These are phyloP conservation scores for Bradypodion ventrale DNA, from an alignment of 2,797 vertebrate species.

Conservation along the genomic window DNA sequence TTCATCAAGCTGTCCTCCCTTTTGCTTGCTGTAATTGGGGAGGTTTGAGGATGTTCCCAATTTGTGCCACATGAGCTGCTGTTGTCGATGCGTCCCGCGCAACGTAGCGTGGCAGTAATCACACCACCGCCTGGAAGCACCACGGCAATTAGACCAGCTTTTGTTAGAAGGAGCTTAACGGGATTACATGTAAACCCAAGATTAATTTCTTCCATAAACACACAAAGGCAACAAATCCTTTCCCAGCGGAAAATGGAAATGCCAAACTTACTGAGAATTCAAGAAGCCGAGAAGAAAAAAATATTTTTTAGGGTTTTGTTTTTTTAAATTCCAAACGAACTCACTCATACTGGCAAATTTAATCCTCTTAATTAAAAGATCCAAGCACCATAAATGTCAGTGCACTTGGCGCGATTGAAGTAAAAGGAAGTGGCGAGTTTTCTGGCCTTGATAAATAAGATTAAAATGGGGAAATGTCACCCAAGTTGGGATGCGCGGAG, in stretches of 20 bases:
- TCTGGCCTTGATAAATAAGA: background rate
- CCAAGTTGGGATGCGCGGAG: background rate
- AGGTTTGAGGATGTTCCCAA: background rate
- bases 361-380: slow-evolving; percentile 37
- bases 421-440: background rate
- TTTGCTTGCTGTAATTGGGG: background rate
- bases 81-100: background rate
- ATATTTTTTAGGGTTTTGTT: too few relatives aligned
- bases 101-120: background rate
- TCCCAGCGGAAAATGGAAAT: slow-evolving; percentile 4
- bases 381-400: slow-evolving; percentile 18
- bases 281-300: background rate
- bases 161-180: background rate
- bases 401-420: background rate
- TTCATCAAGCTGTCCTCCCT: too few relatives aligned
- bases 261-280: background rate
- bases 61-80: background rate
- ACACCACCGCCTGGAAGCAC: background rate
- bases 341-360: slow-evolving; percentile 3
- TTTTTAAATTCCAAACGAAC: background rate
- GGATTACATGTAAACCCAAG: slow-evolving; percentile 6
- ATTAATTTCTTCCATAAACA: slow-evolving; percentile 21
- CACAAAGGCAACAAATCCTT: slow-evolving; percentile 11
- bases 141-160: background rate
- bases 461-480: slow-evolving; percentile 7